phyloP scores from a whole-genome alignment of 2,888 invertebrate genomes.

The Lasioglossum zephyrum region DNA sequence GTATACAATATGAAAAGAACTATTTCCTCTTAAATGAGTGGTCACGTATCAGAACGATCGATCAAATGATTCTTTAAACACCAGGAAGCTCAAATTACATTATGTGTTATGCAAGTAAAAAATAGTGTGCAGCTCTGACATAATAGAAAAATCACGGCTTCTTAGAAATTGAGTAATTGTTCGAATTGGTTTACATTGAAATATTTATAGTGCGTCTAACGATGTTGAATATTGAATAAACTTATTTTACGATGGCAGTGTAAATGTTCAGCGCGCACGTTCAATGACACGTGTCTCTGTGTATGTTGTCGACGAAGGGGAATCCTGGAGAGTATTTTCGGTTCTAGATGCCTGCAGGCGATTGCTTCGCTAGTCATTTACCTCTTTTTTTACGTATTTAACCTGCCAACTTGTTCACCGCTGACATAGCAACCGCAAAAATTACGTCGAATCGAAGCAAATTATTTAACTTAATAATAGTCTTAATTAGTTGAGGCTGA shows the following conservation, averaged over 20 bases:
- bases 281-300: background rate
- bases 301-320: background rate
- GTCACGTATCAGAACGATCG: background rate
- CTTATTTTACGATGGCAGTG: background rate
- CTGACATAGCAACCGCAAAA: background rate
- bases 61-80: background rate
- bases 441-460: background rate
- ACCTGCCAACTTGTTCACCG: background rate
- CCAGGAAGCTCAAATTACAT: background rate
- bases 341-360: background rate
- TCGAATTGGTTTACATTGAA: background rate
- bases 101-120: constrained; percentile 3
- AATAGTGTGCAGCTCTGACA: background rate
- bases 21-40: background rate
- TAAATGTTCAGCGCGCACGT: background rate
- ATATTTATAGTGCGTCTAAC: background rate
- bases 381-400: background rate
- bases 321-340: background rate
- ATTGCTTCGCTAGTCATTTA: background rate
- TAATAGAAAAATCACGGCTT: background rate
- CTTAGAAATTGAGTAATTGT: background rate
- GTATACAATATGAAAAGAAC: background rate
- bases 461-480: background rate
- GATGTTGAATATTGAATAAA: background rate
- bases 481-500: background rate